A percentile compares a stretch with the other conserved stretches of the same genome.
Conservation (phyloP, 2,113 vertebrate genomes). For the Macaca mulatta region DNA sequence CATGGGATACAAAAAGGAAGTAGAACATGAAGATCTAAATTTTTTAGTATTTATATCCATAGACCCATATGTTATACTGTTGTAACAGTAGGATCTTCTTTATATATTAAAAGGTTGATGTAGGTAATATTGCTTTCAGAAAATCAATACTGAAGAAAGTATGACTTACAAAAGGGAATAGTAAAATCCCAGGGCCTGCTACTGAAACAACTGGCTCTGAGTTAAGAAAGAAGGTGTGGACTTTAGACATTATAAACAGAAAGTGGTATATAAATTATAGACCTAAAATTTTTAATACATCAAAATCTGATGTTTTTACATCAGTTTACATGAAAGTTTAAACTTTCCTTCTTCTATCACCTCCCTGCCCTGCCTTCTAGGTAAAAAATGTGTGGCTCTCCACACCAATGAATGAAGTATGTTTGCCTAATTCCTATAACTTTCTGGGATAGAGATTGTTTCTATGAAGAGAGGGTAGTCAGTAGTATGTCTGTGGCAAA, state of each 20-base stretch:
- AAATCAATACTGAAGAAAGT: background rate
- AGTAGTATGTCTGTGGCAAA: background rate
- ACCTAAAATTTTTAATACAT: background rate
- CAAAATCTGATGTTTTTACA: background rate
- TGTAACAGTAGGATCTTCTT: background rate
- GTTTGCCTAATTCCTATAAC: background rate
- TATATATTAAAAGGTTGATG: background rate
- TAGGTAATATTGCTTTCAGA: background rate
- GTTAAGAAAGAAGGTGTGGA: background rate
- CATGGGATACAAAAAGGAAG: background rate
- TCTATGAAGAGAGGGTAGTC: background rate
- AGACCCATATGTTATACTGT: background rate
- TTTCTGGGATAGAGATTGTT: background rate
- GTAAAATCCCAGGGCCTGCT: background rate
- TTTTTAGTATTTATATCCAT: background rate
- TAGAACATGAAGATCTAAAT: background rate
- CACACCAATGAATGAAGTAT: background rate
- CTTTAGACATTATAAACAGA: background rate
- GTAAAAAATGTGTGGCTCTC: background rate
- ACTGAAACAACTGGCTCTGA: background rate
- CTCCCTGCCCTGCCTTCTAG: rapidly evolving
- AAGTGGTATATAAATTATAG: background rate
- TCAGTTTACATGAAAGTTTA: no score
- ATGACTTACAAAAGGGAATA: background rate
- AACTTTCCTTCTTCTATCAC: background rate